Percentiles rank a stretch among this genome's conserved stretches.
Evolutionary conservation across 2,113 vertebrate genomes (phyloP).

Genomic region (Meles meles): DNA sequence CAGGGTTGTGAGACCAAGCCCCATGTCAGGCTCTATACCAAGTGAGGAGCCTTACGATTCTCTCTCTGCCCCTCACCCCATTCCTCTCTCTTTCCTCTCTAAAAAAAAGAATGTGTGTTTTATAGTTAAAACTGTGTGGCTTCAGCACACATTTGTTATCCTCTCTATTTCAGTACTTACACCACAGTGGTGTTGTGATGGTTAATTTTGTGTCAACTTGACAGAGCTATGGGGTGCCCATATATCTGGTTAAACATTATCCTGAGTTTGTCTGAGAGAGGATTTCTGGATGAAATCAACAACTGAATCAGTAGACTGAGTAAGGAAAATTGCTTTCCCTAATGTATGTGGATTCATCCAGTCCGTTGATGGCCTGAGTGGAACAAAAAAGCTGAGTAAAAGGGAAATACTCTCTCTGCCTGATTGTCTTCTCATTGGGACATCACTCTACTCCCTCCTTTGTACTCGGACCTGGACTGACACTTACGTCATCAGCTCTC

Average conservation of each 20-base stretch:
- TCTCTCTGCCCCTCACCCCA: background rate
- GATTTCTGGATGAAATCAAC: background rate
- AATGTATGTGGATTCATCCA: background rate
- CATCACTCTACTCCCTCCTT: background rate
- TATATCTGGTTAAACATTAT: background rate
- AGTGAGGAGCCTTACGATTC: background rate
- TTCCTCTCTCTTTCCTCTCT: background rate
- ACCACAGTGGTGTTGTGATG: background rate
- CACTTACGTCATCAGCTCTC: background rate
- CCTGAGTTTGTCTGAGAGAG: background rate
- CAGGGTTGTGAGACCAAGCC: background rate
- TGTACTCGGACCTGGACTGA: background rate
- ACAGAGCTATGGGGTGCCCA: background rate
- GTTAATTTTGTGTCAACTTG: background rate
- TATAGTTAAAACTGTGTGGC: background rate
- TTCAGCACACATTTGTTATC: background rate
- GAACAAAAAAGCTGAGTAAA: background rate
- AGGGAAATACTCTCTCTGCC: background rate
- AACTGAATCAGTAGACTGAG: background rate
- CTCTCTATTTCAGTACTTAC: background rate
- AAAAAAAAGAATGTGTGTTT: background rate
- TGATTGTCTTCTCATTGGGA: background rate
- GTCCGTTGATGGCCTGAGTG: background rate
- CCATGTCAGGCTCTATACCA: background rate
- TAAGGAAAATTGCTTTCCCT: background rate